phyloP scores from a whole-genome alignment of 2,888 invertebrate species.

The Ophion costatus region DNA sequence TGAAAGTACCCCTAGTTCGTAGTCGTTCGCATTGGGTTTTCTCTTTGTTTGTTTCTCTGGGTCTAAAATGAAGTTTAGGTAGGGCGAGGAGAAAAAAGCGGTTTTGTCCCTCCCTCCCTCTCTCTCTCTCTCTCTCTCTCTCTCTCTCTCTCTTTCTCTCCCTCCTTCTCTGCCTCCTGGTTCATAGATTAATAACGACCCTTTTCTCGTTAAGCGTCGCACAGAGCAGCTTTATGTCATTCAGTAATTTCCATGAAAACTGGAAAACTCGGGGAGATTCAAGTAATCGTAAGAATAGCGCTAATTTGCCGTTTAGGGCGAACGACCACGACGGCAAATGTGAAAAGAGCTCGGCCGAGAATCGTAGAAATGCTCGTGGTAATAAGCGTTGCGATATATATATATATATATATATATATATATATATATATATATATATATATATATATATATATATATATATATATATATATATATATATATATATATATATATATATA shows the following conservation, averaged over 20 bases:
- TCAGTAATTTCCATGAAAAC: constrained; percentile 23
- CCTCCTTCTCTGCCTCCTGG: neutral
- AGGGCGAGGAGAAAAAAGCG: neutral
- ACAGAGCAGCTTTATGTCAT: constrained; percentile 33
- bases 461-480: constrained; percentile 23
- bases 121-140: neutral
- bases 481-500: neutral
- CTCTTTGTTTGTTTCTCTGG: neutral
- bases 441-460: no score
- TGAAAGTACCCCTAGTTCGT: neutral
- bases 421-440: no score
- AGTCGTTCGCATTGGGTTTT: neutral
- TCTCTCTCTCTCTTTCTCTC: neutral
- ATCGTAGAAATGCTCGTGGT: constrained; percentile 25
- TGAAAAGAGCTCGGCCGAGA: constrained; percentile 42
- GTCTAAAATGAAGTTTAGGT: neutral
- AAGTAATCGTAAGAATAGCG: constrained; percentile 61
- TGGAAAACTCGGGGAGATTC: constrained; percentile 30
- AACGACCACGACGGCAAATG: constrained; percentile 43
- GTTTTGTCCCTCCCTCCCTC: neutral
- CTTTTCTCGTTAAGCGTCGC: constrained; percentile 1
- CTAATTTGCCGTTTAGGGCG: constrained; percentile 59
- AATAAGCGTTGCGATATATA: constrained; percentile 25
- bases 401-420: constrained; percentile 2
- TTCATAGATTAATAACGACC: neutral